phyloP scores from a whole-genome alignment of 2,888 invertebrate species.

The Orchesellides sinensis region DNA sequence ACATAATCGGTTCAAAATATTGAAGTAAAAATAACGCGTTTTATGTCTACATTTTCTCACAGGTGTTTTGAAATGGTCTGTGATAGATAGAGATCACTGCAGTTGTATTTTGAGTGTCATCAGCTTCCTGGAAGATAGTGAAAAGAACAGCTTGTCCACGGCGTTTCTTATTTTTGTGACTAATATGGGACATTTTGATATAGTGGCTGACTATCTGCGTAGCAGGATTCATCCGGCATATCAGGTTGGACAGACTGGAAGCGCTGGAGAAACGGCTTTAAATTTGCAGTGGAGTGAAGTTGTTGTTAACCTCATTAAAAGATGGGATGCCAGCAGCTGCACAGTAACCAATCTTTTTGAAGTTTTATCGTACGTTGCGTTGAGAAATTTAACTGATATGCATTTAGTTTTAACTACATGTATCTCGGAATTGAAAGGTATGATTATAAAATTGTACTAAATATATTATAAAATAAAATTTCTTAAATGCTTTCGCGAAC shows the following conservation, averaged over 20 bases:
- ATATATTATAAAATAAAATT: no score
- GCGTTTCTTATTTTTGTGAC: slow-evolving; percentile 6
- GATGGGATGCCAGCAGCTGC: neutral
- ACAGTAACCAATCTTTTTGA: slow-evolving; percentile 11
- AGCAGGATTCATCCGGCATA: slow-evolving; percentile 1
- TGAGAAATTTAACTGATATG: slow-evolving; percentile 15
- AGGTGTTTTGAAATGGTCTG: neutral
- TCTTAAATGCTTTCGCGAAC: no score
- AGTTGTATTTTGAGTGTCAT: slow-evolving; percentile 19
- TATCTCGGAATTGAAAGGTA: slow-evolving; percentile 28
- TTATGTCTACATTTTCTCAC: neutral
- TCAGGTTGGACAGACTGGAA: neutral
- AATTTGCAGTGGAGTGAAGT: slow-evolving; percentile 14
- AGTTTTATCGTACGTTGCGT: slow-evolving; percentile 28
- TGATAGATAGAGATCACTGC: slow-evolving; percentile 32
- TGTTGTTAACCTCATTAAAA: neutral
- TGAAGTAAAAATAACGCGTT: neutral
- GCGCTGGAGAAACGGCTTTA: neutral
- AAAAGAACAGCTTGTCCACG: neutral
- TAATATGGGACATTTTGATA: slow-evolving; percentile 9
- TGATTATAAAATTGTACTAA: neutral
- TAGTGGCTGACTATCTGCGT: neutral
- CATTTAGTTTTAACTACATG: neutral
- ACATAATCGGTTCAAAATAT: no score
- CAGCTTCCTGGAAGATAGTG: neutral